Evolutionary conservation across 2,888 invertebrate species (phyloP).

Genomic region (Poecilobothrus nobilitatus): DNA sequence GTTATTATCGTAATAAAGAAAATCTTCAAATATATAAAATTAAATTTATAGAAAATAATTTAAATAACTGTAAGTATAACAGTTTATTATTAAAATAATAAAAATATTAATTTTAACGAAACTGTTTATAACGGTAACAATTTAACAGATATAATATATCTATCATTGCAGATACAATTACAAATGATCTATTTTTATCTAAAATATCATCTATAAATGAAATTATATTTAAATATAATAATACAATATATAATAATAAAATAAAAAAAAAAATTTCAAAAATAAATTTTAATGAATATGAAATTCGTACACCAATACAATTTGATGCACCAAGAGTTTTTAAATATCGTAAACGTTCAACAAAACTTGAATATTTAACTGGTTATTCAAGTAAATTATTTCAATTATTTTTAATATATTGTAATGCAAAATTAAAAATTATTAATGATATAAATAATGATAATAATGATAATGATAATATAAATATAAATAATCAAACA

Average conservation of each 20-base stretch:
- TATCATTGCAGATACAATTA: too few relatives aligned
- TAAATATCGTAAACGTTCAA: neutral
- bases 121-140: too few relatives aligned
- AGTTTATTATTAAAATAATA: too few relatives aligned
- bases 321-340: constrained; percentile 7
- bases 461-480: neutral
- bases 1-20: neutral
- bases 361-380: neutral
- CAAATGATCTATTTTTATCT: too few relatives aligned
- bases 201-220: neutral
- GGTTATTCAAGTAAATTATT: neutral
- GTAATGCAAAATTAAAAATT: neutral
- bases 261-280: neutral
- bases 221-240: neutral
- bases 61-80: neutral
- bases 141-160: too few relatives aligned
- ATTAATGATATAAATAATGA: neutral
- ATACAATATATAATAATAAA: neutral
- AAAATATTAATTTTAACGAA: too few relatives aligned
- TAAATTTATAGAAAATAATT: neutral
- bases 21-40: neutral
- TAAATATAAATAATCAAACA: neutral
- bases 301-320: neutral
- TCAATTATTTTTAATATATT: neutral
- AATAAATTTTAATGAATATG: neutral